A percentile compares a stretch with the other conserved stretches of the same genome.
phyloP scores from a whole-genome alignment of 1,140 invertebrate genomes.

The Myzus persicae region DNA sequence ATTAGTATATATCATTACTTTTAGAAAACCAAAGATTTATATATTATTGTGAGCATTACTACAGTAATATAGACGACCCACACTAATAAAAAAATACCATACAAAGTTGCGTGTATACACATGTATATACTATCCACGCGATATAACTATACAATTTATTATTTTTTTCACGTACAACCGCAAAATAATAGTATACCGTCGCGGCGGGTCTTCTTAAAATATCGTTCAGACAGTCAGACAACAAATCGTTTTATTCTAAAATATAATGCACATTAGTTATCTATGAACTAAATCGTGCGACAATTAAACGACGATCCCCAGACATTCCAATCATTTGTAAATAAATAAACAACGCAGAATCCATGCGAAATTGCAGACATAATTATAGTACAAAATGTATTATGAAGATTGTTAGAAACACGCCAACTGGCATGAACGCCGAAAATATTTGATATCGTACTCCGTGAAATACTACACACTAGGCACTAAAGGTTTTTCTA shows the following conservation, averaged over 20 bases:
- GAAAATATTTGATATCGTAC: neutral
- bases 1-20: neutral
- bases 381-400: neutral
- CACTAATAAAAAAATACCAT: neutral
- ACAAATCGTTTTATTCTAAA: neutral
- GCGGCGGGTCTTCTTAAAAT: constrained; percentile 4
- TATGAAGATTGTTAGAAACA: too few species aligned
- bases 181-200: neutral
- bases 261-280: neutral
- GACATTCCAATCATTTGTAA: neutral
- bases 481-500: neutral
- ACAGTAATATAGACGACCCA: neutral
- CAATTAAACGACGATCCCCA: neutral
- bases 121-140: neutral
- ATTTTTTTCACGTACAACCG: neutral
- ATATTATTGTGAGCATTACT: neutral
- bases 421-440: too few species aligned
- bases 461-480: neutral
- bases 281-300: neutral
- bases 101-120: neutral
- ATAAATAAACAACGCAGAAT: neutral
- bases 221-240: neutral
- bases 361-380: neutral
- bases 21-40: neutral
- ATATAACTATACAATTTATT: neutral